Evolutionary conservation across 2,888 invertebrate species (phyloP), one percentile per base, ranked within the genome.

Genomic region (Euclidia mi): DNA sequence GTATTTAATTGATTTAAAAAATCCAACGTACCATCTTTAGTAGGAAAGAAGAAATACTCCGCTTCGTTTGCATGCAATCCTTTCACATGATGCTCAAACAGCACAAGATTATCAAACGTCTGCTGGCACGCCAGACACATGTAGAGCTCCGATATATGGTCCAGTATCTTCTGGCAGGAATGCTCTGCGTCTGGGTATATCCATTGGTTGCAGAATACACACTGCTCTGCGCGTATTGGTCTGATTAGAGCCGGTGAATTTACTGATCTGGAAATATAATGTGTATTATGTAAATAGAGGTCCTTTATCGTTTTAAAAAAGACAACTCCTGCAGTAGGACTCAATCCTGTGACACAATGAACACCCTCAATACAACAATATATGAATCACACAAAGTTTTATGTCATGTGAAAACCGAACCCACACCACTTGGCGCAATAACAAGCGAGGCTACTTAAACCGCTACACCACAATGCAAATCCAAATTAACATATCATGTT

Each of bases 31-130:
- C 72, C 74, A 10, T 18, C 15, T 15, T 44, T 47, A 10, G 4
- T 55, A 0, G 88, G 81, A 14, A 93, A 91, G 66, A 87, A 88
- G 70, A 87, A 71, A 14, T 77, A 85, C 31, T 88, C 84, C 0
- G 81, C 65, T 0, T 64, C 71, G 0, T 85, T 76, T 0, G 72
- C 63, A 45, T 93, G 92, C 1, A 66, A 17, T 0, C 69, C 75
- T 0, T 80, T 65, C 0, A 91, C 76, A 46, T 93, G 92, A 0
- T 73, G 32, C 29, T 89, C 83, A 47, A 87, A 92, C 1, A 73
- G 11, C 0, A 70, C 60, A 0, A 88, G 42, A 2, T 63, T 81
- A 0, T 29, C 15, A 31, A 84, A 89, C 0, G 65, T 32, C 28
- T 85, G 76, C 0, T 81, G 58, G 18, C 91, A 91, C 0, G 83